A percentile compares a stretch with the other conserved stretches of the same genome.
Conservation (phyloP, 2,797 vertebrate species). For the Danionella dracula region DNA sequence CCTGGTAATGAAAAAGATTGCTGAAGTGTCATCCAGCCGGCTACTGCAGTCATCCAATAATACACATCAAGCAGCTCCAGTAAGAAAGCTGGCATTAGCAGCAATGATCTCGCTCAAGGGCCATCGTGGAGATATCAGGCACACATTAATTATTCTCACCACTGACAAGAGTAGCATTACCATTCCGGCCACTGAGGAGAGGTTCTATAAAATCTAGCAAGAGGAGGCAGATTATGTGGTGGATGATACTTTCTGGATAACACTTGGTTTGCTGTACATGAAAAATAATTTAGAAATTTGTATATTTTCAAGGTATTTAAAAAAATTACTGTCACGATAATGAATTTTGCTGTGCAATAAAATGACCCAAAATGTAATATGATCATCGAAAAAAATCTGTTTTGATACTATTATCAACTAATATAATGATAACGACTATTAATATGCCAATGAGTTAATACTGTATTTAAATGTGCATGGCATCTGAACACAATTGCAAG, state of each 20-base stretch:
- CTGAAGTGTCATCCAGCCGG: conserved; percentile 43
- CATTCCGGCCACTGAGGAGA: background rate
- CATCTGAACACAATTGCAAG: too few relatives aligned
- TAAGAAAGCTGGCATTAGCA: conserved; percentile 43
- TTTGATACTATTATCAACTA: too few relatives aligned
- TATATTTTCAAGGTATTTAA: too few relatives aligned
- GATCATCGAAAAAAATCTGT: too few relatives aligned
- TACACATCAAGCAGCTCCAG: conserved; percentile 31
- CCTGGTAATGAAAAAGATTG: conserved; percentile 47
- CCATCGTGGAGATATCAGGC: conserved; percentile 43
- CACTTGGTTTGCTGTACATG: background rate
- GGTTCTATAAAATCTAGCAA: conserved; percentile 21
- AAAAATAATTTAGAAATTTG: too few relatives aligned
- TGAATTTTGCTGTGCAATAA: too few relatives aligned
- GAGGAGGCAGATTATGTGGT: conserved; percentile 6
- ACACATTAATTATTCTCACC: conserved; percentile 40
- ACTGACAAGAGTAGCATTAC: conserved; percentile 25
- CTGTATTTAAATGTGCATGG: too few relatives aligned
- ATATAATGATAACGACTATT: too few relatives aligned
- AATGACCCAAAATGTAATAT: too few relatives aligned
- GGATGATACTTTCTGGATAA: background rate
- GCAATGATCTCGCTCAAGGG: conserved; percentile 41
- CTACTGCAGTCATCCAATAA: conserved; percentile 42
- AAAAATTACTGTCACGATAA: too few relatives aligned
- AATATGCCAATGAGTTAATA: too few relatives aligned